Evolutionary conservation across 1,140 invertebrate genomes (phyloP).

Genomic region (Diprion similis): DNA sequence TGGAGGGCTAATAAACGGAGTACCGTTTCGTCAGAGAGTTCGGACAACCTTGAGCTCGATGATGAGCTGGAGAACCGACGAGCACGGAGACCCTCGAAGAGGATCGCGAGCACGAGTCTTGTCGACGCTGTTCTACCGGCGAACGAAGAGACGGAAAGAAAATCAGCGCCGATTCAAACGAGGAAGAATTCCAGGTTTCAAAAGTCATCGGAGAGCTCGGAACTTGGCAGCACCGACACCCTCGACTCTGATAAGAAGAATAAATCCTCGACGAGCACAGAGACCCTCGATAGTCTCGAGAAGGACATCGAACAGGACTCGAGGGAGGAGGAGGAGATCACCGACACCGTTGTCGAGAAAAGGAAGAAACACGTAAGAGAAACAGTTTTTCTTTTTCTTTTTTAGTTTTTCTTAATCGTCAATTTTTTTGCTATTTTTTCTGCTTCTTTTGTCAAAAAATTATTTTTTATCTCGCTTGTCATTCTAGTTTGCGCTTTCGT

Average conservation of each 20-base stretch:
- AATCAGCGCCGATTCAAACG: slow-evolving; percentile 17
- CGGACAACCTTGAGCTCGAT: slow-evolving; percentile 49
- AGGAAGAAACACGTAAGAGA: slow-evolving; percentile 50
- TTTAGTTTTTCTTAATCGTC: background rate
- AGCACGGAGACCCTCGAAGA: slow-evolving; percentile 40
- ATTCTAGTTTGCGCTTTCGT: no score
- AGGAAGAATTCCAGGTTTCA: slow-evolving; percentile 48
- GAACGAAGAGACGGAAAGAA: slow-evolving; percentile 32
- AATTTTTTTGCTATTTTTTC: background rate
- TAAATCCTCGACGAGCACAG: slow-evolving; percentile 55
- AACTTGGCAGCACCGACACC: slow-evolving; percentile 57
- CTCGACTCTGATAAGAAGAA: slow-evolving; percentile 54
- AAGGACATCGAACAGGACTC: slow-evolving; percentile 52
- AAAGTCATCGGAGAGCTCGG: slow-evolving; percentile 58
- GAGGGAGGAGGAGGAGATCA: slow-evolving; percentile 47
- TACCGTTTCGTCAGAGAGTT: slow-evolving; percentile 51
- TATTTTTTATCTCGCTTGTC: no score
- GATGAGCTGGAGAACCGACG: slow-evolving; percentile 44
- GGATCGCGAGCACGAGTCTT: slow-evolving; percentile 45
- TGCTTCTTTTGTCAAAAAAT: slow-evolving; percentile 8
- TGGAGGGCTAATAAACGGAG: slow-evolving; percentile 27
- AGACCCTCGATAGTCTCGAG: slow-evolving; percentile 58
- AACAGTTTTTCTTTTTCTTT: background rate
- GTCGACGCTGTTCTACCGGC: slow-evolving; percentile 34
- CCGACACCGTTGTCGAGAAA: slow-evolving; percentile 40